A percentile compares a stretch with the other conserved stretches of the same genome.
These are phyloP conservation scores for Lepidurus packardi DNA, from an alignment of 1,140 invertebrate genomes.

Conservation along the genomic window DNA sequence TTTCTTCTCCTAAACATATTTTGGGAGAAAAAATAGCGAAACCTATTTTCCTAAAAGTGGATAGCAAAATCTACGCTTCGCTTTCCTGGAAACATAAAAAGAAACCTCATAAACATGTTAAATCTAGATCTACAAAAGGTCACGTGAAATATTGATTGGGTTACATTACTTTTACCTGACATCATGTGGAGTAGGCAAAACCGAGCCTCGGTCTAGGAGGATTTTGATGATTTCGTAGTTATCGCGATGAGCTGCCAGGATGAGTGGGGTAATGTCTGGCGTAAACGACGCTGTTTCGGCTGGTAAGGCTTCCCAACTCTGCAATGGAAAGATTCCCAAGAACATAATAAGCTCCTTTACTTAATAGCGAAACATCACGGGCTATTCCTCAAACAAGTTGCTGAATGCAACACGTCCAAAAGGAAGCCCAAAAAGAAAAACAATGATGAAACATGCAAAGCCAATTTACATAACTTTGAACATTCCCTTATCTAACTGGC, in stretches of 20 bases:
- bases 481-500: not conserved
- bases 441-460: not conserved
- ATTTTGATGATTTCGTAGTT: constrained; percentile 99
- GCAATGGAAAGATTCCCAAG: constrained; percentile 39
- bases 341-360: not conserved
- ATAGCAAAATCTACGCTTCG: no score
- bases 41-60: no score
- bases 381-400: not conserved
- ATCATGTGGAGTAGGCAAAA: constrained; percentile 83
- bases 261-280: constrained; percentile 91
- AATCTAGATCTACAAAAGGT: not conserved
- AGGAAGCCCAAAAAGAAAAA: not conserved
- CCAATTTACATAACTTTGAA: constrained; percentile 16
- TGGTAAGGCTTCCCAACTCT: constrained; percentile 87
- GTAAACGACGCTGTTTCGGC: constrained; percentile 90
- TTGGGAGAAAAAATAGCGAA: no score
- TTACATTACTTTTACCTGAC: constrained; percentile 54
- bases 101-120: not conserved
- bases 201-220: constrained; percentile 80
- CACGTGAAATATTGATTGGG: not conserved
- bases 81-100: not conserved
- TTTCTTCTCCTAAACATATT: no score
- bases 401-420: constrained; percentile 6
- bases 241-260: constrained; percentile 89
- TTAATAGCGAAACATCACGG: not conserved